Evolutionary conservation across 2,797 vertebrate genomes (phyloP).

Genomic region (Myiotriccus ornatus): DNA sequence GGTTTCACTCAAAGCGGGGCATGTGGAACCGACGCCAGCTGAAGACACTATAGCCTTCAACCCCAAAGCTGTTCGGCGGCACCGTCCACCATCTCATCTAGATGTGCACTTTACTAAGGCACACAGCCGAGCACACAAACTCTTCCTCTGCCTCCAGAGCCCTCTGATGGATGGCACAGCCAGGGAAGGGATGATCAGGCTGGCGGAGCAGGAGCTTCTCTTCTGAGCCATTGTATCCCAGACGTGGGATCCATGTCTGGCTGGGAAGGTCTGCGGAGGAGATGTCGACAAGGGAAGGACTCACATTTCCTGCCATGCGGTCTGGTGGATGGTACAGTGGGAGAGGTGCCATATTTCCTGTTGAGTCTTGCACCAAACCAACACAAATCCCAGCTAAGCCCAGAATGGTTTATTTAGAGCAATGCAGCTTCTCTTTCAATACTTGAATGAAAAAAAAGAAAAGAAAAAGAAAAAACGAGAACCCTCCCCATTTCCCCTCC

Average conservation of each 20-base stretch:
- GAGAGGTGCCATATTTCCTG: background rate
- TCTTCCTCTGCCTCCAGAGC: background rate
- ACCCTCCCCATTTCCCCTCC: background rate
- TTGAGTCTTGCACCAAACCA: conserved; percentile 1
- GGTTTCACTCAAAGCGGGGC: conserved; percentile 92
- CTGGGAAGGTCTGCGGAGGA: background rate
- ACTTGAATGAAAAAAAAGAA: conserved; percentile 11
- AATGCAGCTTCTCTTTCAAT: background rate
- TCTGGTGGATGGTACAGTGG: background rate
- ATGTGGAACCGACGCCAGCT: conserved; percentile 90
- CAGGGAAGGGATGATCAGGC: background rate
- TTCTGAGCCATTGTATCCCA: background rate
- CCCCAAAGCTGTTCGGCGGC: background rate
- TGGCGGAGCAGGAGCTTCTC: background rate
- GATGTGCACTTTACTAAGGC: background rate
- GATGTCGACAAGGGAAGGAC: background rate
- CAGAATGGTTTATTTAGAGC: background rate
- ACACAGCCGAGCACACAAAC: background rate
- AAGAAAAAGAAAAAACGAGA: background rate
- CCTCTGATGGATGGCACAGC: background rate
- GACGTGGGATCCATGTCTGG: rapidly evolving
- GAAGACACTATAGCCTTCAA: conserved; percentile 6
- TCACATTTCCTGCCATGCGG: background rate
- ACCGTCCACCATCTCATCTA: background rate
- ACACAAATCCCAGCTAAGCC: background rate